These are phyloP conservation scores for Drosophila ambigua DNA, from an alignment of 1,140 invertebrate species.

Conservation along the genomic window DNA sequence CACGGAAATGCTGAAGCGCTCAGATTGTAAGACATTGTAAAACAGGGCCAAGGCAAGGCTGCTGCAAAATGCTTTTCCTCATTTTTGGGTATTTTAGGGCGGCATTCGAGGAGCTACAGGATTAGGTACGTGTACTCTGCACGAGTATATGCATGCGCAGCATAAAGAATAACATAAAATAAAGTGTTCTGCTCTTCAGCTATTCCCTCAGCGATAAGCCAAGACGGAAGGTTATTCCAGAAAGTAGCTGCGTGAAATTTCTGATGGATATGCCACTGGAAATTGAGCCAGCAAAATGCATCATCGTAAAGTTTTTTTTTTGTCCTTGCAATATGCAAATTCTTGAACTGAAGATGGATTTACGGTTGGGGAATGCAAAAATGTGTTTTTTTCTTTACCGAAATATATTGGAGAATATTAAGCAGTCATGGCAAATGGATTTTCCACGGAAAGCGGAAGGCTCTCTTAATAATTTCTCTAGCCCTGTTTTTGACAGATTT, in stretches of 20 bases:
- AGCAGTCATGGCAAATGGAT: too few relatives aligned
- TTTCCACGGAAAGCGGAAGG: too few relatives aligned
- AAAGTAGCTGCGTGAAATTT: constrained; percentile 18
- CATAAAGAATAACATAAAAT: constrained; percentile 48
- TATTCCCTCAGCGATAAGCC: constrained; percentile 28
- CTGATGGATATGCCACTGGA: constrained; percentile 23
- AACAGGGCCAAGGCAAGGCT: constrained; percentile 44
- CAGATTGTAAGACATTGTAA: constrained; percentile 42
- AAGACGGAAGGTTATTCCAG: constrained; percentile 10
- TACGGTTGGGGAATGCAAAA: too few relatives aligned
- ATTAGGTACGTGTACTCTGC: neutral
- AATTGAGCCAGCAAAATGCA: neutral
- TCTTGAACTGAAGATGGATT: too few relatives aligned
- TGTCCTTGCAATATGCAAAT: too few relatives aligned
- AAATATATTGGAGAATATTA: too few relatives aligned
- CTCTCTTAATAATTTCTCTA: too few relatives aligned
- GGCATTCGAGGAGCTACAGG: too few relatives aligned
- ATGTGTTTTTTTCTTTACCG: too few relatives aligned
- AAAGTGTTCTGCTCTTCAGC: constrained; percentile 43
- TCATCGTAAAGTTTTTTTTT: too few relatives aligned
- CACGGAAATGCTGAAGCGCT: constrained; percentile 7
- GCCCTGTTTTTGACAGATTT: constrained; percentile 1
- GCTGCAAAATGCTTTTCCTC: constrained; percentile 5
- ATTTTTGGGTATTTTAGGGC: constrained; percentile 6
- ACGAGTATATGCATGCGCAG: constrained; percentile 31